Evolutionary conservation across 2,797 vertebrate genomes (phyloP).

Genomic region (Zenarchopterus dispar): DNA sequence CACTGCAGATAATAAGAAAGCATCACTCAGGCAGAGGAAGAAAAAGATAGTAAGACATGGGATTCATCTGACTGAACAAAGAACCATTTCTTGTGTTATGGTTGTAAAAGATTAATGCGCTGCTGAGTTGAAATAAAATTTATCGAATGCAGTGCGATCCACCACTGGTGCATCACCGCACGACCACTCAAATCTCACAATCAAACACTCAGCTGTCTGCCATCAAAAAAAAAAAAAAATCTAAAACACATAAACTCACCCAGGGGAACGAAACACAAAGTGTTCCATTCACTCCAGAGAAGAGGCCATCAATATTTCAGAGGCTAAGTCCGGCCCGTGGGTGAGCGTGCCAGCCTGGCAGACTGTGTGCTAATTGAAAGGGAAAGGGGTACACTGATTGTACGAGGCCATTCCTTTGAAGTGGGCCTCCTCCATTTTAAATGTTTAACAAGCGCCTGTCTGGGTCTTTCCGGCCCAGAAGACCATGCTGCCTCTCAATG

Average conservation of each 20-base stretch:
- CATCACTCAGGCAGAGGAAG: constrained; percentile 31
- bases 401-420: constrained; percentile 72
- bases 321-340: constrained; percentile 50
- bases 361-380: constrained; percentile 75
- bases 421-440: constrained; percentile 72
- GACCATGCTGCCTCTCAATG: constrained; percentile 31
- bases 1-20: constrained; percentile 45
- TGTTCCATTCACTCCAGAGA: constrained; percentile 49
- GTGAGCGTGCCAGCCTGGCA: constrained; percentile 64
- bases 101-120: constrained; percentile 54
- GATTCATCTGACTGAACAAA: constrained; percentile 54
- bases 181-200: constrained; percentile 47
- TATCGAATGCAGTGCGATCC: constrained; percentile 38
- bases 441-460: constrained; percentile 74
- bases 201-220: constrained; percentile 41
- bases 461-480: constrained; percentile 44
- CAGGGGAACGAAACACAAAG: constrained; percentile 54
- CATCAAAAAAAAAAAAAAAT: constrained; percentile 24
- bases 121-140: constrained; percentile 39
- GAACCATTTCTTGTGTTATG: constrained; percentile 49
- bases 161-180: constrained; percentile 23
- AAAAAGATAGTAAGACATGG: constrained; percentile 31
- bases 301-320: constrained; percentile 79
- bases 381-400: constrained; percentile 76
- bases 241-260: constrained; percentile 66